Evolutionary conservation across 2,113 vertebrate genomes (phyloP), one percentile per base, ranked within the genome.

Genomic region (Nettapus auritus): DNA sequence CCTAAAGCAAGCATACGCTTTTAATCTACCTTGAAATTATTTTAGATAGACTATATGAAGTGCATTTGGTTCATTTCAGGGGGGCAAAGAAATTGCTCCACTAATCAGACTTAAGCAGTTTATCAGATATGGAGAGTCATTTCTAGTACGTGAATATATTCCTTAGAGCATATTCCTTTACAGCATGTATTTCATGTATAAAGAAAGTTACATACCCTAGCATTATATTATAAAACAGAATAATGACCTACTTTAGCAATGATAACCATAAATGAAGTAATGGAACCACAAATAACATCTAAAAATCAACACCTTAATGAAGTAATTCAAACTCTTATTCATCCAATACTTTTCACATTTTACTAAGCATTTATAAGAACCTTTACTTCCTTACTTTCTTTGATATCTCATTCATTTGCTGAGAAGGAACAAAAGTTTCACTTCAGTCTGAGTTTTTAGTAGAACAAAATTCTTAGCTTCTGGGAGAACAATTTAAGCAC

Each of bases 21-120:
- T 90, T 60, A 92, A 86, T 92, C 36, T 90, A 96, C 88, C 86
- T 97, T 96, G 92, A 98, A 94, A 95, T 93, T 94, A 75, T 79
- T 93, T 71, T 95, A 93, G 66, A 44, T 82, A 74, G n/a, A 64
- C 82, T 89, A 88, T 69, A 67, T 68, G 12, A 91, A 90, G 68
- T 68, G n/a, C 53, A 87, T 83, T 91, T 55, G 62, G 22, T 95
- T 89, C 68, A 73, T 82, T 87, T 89, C n/a, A 52, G 46, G 42
- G 33, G 55, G 70, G 20, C 46, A 92, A 92, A 17, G 14, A 90
- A 95, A 89, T 80, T 91, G 29, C 21, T 95, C 71, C 66, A 13
- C 22, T 68, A 50, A 52, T 89, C 77, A 90, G 91, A 90, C 77
- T 28, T 84, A 93, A 90, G 70, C 38, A 89, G 60, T 84, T 95